These are phyloP conservation scores for Zaprionus vittiger DNA, from an alignment of 1,140 invertebrate genomes.

Conservation along the genomic window DNA sequence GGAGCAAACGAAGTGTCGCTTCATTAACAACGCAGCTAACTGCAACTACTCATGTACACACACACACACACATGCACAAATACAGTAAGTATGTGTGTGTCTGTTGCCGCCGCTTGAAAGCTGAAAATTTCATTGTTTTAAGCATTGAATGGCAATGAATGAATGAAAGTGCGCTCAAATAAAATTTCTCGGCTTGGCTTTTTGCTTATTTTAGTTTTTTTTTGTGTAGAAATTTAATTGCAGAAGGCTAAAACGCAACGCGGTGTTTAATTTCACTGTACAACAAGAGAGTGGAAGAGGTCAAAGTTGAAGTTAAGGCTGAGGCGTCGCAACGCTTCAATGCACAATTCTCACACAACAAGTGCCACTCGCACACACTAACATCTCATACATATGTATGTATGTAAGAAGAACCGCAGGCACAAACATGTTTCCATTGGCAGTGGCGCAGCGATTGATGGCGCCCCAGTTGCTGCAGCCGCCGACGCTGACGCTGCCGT, in stretches of 20 bases:
- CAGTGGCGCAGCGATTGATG: slow-evolving; percentile 29
- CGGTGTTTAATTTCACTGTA: slow-evolving; percentile 60
- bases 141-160: slow-evolving; percentile 76
- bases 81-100: neutral
- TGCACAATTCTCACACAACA: slow-evolving; percentile 56
- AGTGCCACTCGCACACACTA: slow-evolving; percentile 36
- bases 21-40: slow-evolving; percentile 44
- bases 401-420: slow-evolving; percentile 41
- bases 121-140: slow-evolving; percentile 75
- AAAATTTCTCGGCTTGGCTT: slow-evolving; percentile 35
- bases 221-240: slow-evolving; percentile 70
- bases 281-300: slow-evolving; percentile 46
- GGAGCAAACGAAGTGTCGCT: slow-evolving; percentile 34
- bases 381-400: neutral
- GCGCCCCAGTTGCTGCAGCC: slow-evolving; percentile 66
- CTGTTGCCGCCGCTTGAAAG: slow-evolving; percentile 33
- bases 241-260: slow-evolving; percentile 60
- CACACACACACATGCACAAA: neutral
- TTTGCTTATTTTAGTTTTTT: slow-evolving; percentile 3
- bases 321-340: slow-evolving; percentile 55
- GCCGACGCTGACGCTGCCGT: slow-evolving; percentile 35
- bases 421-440: slow-evolving; percentile 59
- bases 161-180: slow-evolving; percentile 64
- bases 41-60: slow-evolving; percentile 21
- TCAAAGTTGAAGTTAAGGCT: slow-evolving; percentile 56